A percentile compares a stretch with the other conserved stretches of the same genome.
These are phyloP conservation scores for Microplitis demolitor DNA, from an alignment of 1,140 invertebrate species.

Conservation along the genomic window DNA sequence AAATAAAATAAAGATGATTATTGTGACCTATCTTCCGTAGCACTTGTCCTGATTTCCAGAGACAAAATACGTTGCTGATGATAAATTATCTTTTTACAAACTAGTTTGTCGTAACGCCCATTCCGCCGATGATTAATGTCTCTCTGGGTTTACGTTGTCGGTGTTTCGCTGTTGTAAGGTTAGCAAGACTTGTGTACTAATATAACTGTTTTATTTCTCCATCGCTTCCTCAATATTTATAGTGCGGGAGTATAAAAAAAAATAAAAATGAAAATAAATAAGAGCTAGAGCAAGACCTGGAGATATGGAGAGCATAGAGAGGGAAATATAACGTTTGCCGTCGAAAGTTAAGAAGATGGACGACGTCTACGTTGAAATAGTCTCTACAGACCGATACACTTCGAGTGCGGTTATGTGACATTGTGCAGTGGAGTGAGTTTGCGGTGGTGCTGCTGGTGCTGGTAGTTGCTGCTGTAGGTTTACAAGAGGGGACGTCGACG, in stretches of 20 bases:
- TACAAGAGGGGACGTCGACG: background rate
- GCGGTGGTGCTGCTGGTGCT: slow-evolving; percentile 8
- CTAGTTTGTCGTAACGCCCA: background rate
- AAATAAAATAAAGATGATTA: too few species aligned
- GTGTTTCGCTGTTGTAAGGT: background rate
- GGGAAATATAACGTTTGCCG: background rate
- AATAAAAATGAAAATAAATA: too few species aligned
- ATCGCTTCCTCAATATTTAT: too few species aligned
- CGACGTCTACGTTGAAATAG: slow-evolving; percentile 1
- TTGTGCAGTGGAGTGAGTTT: slow-evolving; percentile 31
- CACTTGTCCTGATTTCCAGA: background rate
- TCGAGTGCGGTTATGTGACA: slow-evolving; percentile 42
- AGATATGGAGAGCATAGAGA: background rate
- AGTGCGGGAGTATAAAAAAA: too few species aligned
- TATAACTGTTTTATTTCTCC: background rate
- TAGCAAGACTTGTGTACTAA: background rate
- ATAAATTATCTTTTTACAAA: slow-evolving; percentile 5
- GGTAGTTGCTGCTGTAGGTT: too few species aligned
- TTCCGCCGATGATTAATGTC: background rate
- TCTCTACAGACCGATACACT: slow-evolving; percentile 38
- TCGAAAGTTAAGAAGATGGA: background rate
- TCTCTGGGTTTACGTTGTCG: background rate
- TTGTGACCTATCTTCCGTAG: background rate
- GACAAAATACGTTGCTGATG: background rate
- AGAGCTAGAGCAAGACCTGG: too few species aligned